Conservation (phyloP, 1,140 invertebrate species). For the Leguminivora glycinivorella region DNA sequence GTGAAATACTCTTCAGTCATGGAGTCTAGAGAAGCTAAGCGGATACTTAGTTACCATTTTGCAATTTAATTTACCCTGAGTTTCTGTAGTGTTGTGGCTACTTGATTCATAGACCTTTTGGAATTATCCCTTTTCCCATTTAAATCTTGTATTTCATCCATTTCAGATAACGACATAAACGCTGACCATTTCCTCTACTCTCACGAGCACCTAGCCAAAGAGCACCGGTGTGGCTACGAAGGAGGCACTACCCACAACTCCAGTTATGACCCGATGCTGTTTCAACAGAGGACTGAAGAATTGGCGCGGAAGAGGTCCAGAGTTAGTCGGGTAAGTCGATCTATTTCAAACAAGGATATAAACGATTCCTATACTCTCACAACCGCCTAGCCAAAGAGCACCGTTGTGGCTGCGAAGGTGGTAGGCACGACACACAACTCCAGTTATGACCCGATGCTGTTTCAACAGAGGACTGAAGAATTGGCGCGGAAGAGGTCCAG, state of each 20-base stretch:
- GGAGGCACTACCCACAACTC: slow-evolving; percentile 66
- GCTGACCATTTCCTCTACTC: slow-evolving; percentile 84
- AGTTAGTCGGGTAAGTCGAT: slow-evolving; percentile 50
- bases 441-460: slow-evolving; percentile 53
- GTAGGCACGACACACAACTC: slow-evolving; percentile 61
- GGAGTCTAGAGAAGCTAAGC: too few relatives aligned
- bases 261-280: slow-evolving; percentile 53
- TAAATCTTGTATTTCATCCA: slow-evolving; percentile 43
- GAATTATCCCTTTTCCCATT: too few relatives aligned
- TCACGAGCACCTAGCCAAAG: slow-evolving; percentile 83
- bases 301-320: slow-evolving; percentile 45
- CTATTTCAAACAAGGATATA: slow-evolving; percentile 67
- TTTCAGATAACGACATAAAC: slow-evolving; percentile 70
- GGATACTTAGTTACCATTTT: too few relatives aligned
- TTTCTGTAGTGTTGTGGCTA: too few relatives aligned
- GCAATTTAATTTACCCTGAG: too few relatives aligned
- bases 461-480: too few relatives aligned
- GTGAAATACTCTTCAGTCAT: too few relatives aligned
- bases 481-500: too few relatives aligned
- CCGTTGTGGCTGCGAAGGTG: slow-evolving; percentile 84
- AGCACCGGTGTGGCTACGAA: slow-evolving; percentile 85
- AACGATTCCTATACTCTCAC: slow-evolving; percentile 85
- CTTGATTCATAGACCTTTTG: too few relatives aligned
- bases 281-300: slow-evolving; percentile 42
- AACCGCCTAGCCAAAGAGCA: slow-evolving; percentile 83